These are phyloP conservation scores for Aspidiotus destructor DNA, from an alignment of 2,888 invertebrate species.

Conservation along the genomic window DNA sequence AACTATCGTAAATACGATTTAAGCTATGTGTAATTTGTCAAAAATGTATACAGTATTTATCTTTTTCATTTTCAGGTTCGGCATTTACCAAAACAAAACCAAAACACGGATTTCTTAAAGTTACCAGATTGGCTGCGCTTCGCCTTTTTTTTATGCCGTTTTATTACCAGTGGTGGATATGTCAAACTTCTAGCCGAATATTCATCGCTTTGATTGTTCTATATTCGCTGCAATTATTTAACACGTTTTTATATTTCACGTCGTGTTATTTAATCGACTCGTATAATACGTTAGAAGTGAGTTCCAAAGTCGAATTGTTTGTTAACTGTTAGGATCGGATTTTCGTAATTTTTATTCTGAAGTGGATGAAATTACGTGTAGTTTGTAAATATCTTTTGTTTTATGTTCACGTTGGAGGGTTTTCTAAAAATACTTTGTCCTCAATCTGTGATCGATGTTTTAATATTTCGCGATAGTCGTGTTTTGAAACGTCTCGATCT, in stretches of 20 bases:
- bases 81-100: conserved; percentile 94
- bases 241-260: conserved; percentile 43
- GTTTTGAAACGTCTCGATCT: too few relatives aligned
- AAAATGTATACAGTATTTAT: not conserved
- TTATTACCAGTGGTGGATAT: conserved; percentile 80
- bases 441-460: too few relatives aligned
- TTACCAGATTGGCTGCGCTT: conserved; percentile 70
- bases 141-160: conserved; percentile 75
- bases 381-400: too few relatives aligned
- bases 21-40: not conserved
- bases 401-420: too few relatives aligned
- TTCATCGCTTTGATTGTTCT: conserved; percentile 65
- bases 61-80: conserved; percentile 55
- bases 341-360: too few relatives aligned
- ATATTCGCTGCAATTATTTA: conserved; percentile 64
- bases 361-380: too few relatives aligned
- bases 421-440: too few relatives aligned
- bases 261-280: conserved; percentile 20
- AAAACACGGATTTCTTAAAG: conserved; percentile 77
- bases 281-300: conserved; percentile 45
- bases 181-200: conserved; percentile 70
- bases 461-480: too few relatives aligned
- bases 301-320: conserved; percentile 37
- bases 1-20: not conserved
- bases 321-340: too few relatives aligned